Evolutionary conservation across 2,113 vertebrate species (phyloP), one percentile per base, ranked within the genome.

Genomic region (Pollachius pollachius): DNA sequence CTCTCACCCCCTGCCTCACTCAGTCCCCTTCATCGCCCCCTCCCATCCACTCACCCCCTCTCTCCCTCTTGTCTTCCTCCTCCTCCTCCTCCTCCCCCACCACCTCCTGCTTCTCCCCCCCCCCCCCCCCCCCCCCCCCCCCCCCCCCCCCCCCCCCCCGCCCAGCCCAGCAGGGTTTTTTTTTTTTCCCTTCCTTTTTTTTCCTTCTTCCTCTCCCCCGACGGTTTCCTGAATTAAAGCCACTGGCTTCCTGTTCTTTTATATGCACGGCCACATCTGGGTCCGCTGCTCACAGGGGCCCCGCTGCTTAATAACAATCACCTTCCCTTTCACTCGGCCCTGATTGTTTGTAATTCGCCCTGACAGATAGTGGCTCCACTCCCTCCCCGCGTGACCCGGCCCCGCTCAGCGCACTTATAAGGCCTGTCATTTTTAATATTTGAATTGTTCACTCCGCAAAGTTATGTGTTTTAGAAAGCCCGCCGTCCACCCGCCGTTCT

Each of bases 401-500:
- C 94, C 96, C 95, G 95, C 96, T 98, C 96, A 96, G 94, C 93
- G 92, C 97, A 98, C 97, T 98, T 98, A 99, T 94, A 98, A 95
- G 96, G 95, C 94, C 97, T 98, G 97, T 98, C 97, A 99, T 99
- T 98, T 98, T 97, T 98, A 98, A 99, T 99, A 98, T 98, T 98
- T 98, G 97, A 98, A 98, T 97, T 87, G 98, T 95, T 34, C 25
- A 86, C 87, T 89, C 84, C 65, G 83, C 70, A 85, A 88, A 98
- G 97, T 98, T 98, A 96, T 96, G 95, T 89, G 79, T 87, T 87
- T 87, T 87, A 83, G 85, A 97, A 95, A 84, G 71, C 83, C 81
- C 85, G 79, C 82, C 5, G 2, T 27, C 27, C 27, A 27, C 37
- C 37, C 37, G 1, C 37, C 6, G 3, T 11, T 41, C 37, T 41